Base-by-base conservation (phyloP, 1,140 invertebrate genomes). In the Habropoda laboriosa region DNA sequence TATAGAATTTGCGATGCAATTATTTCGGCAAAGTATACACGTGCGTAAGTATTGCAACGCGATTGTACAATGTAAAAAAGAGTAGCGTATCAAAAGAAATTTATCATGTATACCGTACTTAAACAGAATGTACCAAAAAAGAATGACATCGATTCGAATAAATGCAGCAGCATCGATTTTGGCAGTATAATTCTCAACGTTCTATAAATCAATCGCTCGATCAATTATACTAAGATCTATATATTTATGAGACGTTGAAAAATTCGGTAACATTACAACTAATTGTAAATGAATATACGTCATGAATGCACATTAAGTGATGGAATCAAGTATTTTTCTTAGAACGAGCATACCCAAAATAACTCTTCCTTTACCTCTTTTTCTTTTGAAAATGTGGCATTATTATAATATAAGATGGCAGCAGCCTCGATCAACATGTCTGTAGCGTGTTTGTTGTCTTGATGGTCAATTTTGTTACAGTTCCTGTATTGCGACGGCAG, bases 161-260 rank as follows among this genome's bases (percentile, higher is more conserved):
- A 89, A 90, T 91, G 86, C 88, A 90, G 89, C 87, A 91, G 88
- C 87, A 91, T 90, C 83, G 81, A 74, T 87, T 90, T 91, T 93
- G 92, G 92, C 92, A 93, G 92, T 93, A 91, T 88, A 86, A 87
- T 88, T 86, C 86, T 86, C 63, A 80, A 64, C 60, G 85, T 86
- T 82, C 82, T 80, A n/a, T n/a, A 55, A 79, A 86, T 86, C 66
- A 81, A 82, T 82, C 10, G 58, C 85, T 85, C 76, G 75, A 82
- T 79, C 8, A 71, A 74, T 76, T 72, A 40, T 67, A 40, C 30
- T 51, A 72, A 72, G 76, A 71, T 68, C n/a, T 55, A 58, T 75
- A 66, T 80, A 77, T 77, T 78, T 81, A 67, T 77, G 42, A 74
- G 82, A 83, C 70, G 55, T 63, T 66, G 68, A 42, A 67, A 78